These are phyloP conservation scores for Pyralis farinalis DNA, from an alignment of 2,888 invertebrate genomes.

Conservation along the genomic window DNA sequence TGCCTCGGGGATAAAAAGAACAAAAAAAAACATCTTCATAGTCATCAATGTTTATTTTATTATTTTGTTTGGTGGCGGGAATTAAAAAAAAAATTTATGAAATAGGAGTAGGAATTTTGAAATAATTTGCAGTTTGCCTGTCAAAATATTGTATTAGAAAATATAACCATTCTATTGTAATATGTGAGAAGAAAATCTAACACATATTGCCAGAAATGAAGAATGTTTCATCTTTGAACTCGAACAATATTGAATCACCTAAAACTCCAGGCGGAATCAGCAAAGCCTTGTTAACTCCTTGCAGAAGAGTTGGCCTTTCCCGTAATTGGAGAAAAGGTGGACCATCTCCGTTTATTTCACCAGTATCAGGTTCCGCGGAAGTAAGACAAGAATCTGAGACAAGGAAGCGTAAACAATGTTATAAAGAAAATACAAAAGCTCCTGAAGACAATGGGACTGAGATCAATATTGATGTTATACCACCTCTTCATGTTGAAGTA, in stretches of 20 bases:
- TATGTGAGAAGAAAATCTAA: no score
- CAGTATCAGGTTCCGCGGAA: constrained; percentile 33
- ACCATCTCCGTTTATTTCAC: constrained; percentile 64
- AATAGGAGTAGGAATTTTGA: no score
- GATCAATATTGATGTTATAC: constrained; percentile 32
- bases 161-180: no score
- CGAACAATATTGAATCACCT: constrained; percentile 47
- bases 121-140: no score
- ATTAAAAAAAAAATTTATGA: no score
- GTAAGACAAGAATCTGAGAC: constrained; percentile 28
- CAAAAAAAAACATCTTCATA: no score
- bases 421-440: constrained; percentile 21
- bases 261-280: constrained; percentile 76
- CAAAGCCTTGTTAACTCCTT: constrained; percentile 74
- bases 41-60: no score
- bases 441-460: constrained; percentile 5
- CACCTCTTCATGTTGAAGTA: constrained; percentile 37
- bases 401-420: constrained; percentile 43
- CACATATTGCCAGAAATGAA: constrained; percentile 30
- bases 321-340: constrained; percentile 62
- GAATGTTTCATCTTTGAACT: constrained; percentile 41
- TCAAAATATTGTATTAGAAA: no score
- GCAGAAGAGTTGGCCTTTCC: constrained; percentile 75
- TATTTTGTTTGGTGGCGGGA: no score
- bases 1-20: no score